Evolutionary conservation across 2,113 vertebrate species (phyloP).

Genomic region (Callorhinus ursinus): DNA sequence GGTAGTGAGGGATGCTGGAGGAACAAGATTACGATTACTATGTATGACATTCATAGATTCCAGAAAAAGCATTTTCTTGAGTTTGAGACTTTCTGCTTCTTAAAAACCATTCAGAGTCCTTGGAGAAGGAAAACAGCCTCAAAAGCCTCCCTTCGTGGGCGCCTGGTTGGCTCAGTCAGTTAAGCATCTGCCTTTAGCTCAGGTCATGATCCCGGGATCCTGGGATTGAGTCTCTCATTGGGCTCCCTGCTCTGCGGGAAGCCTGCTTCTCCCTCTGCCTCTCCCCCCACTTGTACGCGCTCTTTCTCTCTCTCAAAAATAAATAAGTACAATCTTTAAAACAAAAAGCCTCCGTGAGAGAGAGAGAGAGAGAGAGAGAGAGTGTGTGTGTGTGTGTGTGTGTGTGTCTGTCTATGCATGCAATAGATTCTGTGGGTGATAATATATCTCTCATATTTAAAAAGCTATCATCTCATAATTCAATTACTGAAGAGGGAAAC

Average conservation of each 20-base stretch:
- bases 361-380: too few relatives aligned
- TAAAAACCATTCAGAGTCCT: not conserved
- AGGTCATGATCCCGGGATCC: not conserved
- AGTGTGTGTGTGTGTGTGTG: not conserved
- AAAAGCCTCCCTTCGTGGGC: not conserved
- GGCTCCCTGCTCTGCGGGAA: too few relatives aligned
- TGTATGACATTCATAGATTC: not conserved
- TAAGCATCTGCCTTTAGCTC: not conserved
- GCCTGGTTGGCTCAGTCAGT: not conserved
- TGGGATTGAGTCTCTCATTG: too few relatives aligned
- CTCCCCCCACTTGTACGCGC: too few relatives aligned
- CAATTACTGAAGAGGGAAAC: constrained; percentile 23
- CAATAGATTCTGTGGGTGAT: not conserved
- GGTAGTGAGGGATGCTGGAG: not conserved
- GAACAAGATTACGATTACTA: not conserved
- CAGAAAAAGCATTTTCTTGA: constrained; percentile 39
- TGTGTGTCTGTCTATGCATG: not conserved
- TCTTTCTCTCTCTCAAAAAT: too few relatives aligned
- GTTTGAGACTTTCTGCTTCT: not conserved
- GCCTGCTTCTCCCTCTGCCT: too few relatives aligned
- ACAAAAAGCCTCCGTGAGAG: too few relatives aligned
- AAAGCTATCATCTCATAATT: constrained; percentile 46
- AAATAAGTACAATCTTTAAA: too few relatives aligned
- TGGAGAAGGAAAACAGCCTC: not conserved
- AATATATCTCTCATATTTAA: constrained; percentile 29